Conservation (phyloP, 2,113 vertebrate species). For the Danionella cerebrum region DNA sequence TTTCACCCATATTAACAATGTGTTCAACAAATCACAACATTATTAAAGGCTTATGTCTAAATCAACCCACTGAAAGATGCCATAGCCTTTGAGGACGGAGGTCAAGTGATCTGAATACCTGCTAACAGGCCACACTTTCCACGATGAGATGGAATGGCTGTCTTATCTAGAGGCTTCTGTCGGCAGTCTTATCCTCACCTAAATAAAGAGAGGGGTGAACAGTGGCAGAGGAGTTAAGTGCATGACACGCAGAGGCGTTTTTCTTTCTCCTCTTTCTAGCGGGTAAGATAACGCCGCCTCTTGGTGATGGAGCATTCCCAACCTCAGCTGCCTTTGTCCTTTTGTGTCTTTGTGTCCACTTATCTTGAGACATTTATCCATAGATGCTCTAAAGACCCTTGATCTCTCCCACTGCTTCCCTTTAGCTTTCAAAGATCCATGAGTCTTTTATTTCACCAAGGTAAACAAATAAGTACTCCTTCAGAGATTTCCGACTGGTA, state of each 20-base stretch:
- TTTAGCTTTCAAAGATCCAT: conserved; percentile 38
- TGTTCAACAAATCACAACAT: conserved; percentile 26
- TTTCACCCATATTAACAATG: conserved; percentile 30
- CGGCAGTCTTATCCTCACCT: conserved; percentile 35
- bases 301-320: conserved; percentile 43
- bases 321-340: conserved; percentile 34
- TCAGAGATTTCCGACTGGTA: conserved; percentile 23
- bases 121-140: conserved; percentile 43
- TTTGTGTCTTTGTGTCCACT: conserved; percentile 48
- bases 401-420: conserved; percentile 30
- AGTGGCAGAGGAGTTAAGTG: conserved; percentile 40
- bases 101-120: conserved; percentile 44
- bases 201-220: conserved; percentile 20
- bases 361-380: conserved; percentile 45
- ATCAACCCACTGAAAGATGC: conserved; percentile 40
- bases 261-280: conserved; percentile 38
- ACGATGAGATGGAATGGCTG: conserved; percentile 33
- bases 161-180: conserved; percentile 40
- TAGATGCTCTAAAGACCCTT: conserved; percentile 37
- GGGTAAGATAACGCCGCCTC: conserved; percentile 39
- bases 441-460: conserved; percentile 40
- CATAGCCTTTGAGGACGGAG: conserved; percentile 22
- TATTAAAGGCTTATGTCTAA: conserved; percentile 29
- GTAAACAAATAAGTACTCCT: conserved; percentile 44
- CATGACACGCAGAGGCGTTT: conserved; percentile 41